Evolutionary conservation across 2,113 vertebrate species (phyloP).

Genomic region (Pteruthius melanotis): DNA sequence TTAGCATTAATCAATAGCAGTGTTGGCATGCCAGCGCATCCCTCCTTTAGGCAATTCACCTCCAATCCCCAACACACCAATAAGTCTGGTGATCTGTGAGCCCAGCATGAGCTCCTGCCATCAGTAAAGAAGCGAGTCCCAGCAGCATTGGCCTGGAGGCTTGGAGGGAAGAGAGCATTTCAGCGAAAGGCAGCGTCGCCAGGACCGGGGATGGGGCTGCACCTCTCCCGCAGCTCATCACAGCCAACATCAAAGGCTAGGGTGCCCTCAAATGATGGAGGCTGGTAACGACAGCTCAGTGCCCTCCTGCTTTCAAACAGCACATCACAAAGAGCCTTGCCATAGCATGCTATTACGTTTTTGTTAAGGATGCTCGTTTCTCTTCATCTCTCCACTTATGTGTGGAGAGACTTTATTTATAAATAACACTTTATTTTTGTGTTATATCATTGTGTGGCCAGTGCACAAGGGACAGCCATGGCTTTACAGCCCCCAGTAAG

Average conservation of each 20-base stretch:
- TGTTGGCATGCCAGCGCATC: slow-evolving; percentile 5
- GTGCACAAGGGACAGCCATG: background rate
- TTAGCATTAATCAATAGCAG: slow-evolving; percentile 69
- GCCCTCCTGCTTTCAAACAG: slow-evolving; percentile 7
- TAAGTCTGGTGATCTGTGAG: slow-evolving; percentile 48
- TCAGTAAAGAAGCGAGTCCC: slow-evolving; percentile 31
- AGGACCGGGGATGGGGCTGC: slow-evolving; percentile 4
- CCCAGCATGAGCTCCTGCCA: slow-evolving; percentile 25
- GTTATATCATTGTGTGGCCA: background rate
- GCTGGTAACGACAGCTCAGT: slow-evolving; percentile 49
- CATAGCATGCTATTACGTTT: background rate
- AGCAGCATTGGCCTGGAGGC: slow-evolving; percentile 18
- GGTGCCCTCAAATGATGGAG: slow-evolving; percentile 67
- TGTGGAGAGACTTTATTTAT: too few species aligned
- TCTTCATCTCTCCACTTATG: background rate
- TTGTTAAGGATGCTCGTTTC: background rate
- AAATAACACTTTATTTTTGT: too few species aligned
- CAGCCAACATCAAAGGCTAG: slow-evolving; percentile 57
- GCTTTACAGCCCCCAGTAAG: background rate
- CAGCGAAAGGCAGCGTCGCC: slow-evolving; percentile 33
- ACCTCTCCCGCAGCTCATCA: slow-evolving; percentile 38
- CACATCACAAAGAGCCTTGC: background rate
- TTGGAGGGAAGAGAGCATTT: background rate
- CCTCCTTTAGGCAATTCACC: slow-evolving; percentile 57
- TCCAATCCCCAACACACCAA: slow-evolving; percentile 55